A percentile compares a stretch with the other conserved stretches of the same genome.
Evolutionary conservation across 1,140 invertebrate species (phyloP).

Genomic region (Meloidogyne chitwoodi): DNA sequence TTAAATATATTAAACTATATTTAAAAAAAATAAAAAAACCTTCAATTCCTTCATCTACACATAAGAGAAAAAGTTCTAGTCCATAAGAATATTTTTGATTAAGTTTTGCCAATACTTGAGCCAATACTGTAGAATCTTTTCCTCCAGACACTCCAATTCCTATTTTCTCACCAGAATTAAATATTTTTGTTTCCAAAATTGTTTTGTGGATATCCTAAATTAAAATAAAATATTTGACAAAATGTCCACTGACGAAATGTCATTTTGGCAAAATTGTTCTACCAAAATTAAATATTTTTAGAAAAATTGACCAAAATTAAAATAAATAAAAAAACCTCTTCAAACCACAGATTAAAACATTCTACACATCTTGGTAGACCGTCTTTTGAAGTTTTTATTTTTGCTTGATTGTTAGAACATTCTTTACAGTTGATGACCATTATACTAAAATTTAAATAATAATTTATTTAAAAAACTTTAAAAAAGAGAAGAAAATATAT

Average conservation of each 20-base stretch:
- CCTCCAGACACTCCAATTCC: constrained; percentile 95
- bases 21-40: constrained; percentile 65
- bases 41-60: constrained; percentile 94
- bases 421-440: constrained; percentile 28
- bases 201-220: constrained; percentile 93
- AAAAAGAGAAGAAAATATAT: too few relatives aligned
- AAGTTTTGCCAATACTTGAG: constrained; percentile 76
- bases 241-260: too few relatives aligned
- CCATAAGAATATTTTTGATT: constrained; percentile 88
- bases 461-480: not conserved
- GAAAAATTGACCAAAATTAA: constrained; percentile 74
- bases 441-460: too few relatives aligned
- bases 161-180: constrained; percentile 78
- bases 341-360: constrained; percentile 64
- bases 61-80: constrained; percentile 82
- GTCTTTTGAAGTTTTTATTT: constrained; percentile 44
- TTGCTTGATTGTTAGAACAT: constrained; percentile 27
- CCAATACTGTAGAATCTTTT: constrained; percentile 97
- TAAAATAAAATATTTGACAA: not conserved
- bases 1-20: too few relatives aligned
- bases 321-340: constrained; percentile 72
- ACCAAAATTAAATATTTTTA: constrained; percentile 44
- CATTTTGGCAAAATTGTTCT: not conserved
- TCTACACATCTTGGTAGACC: constrained; percentile 70
- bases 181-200: constrained; percentile 78